Evolutionary conservation across 2,888 invertebrate genomes (phyloP), one percentile per base, ranked within the genome.

Genomic region (Yponomeuta plumbellus): DNA sequence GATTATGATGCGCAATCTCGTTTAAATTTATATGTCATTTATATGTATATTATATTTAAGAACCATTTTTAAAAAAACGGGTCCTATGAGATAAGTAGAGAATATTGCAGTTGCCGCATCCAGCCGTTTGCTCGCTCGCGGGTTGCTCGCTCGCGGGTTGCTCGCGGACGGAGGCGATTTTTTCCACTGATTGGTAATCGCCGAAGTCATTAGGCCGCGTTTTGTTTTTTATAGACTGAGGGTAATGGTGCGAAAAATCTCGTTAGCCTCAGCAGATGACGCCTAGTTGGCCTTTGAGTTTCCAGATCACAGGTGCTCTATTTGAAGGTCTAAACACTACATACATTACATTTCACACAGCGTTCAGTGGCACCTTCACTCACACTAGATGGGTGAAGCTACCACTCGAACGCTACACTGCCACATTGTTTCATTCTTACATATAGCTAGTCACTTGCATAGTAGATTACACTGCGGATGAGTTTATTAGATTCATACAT

Each of bases 141-240:
- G 61, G 56, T 23, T 8, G 20, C 39, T 65, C 59, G 66, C 57
- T 61, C 61, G n/a, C 13, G 26, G 61, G 56, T 23, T 8, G 20
- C 39, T 65, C 59, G 66, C 57, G 66, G 67, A 61, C 66, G 72
- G 65, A 66, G 70, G 64, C 71, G 70, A 73, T 82, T 85, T 85
- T 85, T 84, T 78, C 79, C 74, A 71, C 76, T 80, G 81, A 85
- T 85, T 81, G 84, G 85, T 85, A 85, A 85, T 85, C 84, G 84
- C 76, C 81, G 77, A 81, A 83, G 85, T 84, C 85, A 85, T 85
- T 85, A 85, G 84, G 82, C 72, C 68, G 68, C 76, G 78, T 79
- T 83, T 83, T 83, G 82, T 84, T 85, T 85, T 85, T 85, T 84
- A 80, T 80, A 76, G 74, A 69, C 65, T 71, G 23, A 44, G 83